Evolutionary conservation across 1,140 invertebrate species (phyloP).

Genomic region (Drosophila kikkawai): DNA sequence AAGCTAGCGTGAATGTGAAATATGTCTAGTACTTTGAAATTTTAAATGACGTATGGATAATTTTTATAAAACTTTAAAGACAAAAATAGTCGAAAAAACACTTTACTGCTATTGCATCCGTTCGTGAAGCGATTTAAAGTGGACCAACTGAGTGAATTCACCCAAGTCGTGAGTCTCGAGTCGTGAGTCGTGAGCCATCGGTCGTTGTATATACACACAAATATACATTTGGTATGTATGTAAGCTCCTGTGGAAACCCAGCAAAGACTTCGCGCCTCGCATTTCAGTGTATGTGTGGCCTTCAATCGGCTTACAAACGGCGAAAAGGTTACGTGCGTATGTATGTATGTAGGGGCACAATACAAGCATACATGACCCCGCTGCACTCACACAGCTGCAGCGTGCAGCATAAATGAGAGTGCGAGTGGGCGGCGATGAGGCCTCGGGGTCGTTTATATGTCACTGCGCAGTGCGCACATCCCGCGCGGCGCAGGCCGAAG

Average conservation of each 20-base stretch:
- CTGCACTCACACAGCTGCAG: conserved; percentile 30
- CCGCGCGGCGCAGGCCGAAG: background rate
- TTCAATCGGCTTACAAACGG: conserved; percentile 45
- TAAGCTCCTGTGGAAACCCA: background rate
- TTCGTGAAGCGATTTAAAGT: background rate
- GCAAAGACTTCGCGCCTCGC: conserved; percentile 13
- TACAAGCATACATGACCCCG: conserved; percentile 30
- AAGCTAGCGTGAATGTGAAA: too few relatives aligned
- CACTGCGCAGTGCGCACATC: conserved; percentile 19
- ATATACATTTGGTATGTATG: background rate
- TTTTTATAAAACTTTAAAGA: background rate
- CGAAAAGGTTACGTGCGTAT: conserved; percentile 19
- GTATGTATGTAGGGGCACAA: conserved; percentile 3
- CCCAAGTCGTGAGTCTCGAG: background rate
- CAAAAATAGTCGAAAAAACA: background rate
- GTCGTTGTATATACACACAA: background rate
- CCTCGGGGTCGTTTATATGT: conserved; percentile 29
- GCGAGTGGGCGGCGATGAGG: conserved; percentile 16
- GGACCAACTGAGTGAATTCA: background rate
- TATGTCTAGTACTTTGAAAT: background rate
- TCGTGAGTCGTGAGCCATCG: background rate
- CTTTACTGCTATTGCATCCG: background rate
- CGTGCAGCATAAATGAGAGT: conserved; percentile 17
- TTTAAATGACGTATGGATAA: background rate
- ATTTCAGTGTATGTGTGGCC: conserved; percentile 39